Conservation (phyloP, 2,888 invertebrate species). For the Megaustenia siamemsis region DNA sequence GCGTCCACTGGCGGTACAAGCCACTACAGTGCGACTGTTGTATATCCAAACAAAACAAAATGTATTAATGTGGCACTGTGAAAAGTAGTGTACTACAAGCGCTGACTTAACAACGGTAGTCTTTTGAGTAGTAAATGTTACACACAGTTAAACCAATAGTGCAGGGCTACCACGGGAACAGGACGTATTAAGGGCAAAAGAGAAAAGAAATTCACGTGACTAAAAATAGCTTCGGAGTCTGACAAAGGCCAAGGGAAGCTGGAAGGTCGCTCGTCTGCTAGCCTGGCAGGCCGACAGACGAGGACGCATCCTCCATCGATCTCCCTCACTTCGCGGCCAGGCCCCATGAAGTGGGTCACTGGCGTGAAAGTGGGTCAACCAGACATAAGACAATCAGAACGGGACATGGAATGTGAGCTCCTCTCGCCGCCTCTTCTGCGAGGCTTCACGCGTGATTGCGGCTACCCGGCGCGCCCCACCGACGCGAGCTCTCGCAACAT, state of each 20-base stretch:
- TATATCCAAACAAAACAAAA: too few species aligned
- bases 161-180: conserved; percentile 16
- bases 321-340: not conserved
- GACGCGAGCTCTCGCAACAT: too few species aligned
- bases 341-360: conserved; percentile 32
- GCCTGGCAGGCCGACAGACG: conserved; percentile 12
- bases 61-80: not conserved
- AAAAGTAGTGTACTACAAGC: not conserved
- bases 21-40: too few species aligned
- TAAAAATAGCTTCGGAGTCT: conserved; percentile 44
- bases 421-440: conserved; percentile 1
- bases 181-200: not conserved
- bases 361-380: conserved; percentile 30
- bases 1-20: too few species aligned
- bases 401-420: conserved; percentile 1
- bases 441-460: not conserved
- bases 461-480: not conserved
- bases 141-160: not conserved
- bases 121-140: not conserved
- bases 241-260: conserved; percentile 43
- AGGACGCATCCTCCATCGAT: conserved; percentile 34
- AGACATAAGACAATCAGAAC: conserved; percentile 24
- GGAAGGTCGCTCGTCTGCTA: conserved; percentile 35
- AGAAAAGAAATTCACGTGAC: conserved; percentile 40
- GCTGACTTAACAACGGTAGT: not conserved